Conservation (phyloP, 2,797 vertebrate species). For the Sarcoramphus papa region DNA sequence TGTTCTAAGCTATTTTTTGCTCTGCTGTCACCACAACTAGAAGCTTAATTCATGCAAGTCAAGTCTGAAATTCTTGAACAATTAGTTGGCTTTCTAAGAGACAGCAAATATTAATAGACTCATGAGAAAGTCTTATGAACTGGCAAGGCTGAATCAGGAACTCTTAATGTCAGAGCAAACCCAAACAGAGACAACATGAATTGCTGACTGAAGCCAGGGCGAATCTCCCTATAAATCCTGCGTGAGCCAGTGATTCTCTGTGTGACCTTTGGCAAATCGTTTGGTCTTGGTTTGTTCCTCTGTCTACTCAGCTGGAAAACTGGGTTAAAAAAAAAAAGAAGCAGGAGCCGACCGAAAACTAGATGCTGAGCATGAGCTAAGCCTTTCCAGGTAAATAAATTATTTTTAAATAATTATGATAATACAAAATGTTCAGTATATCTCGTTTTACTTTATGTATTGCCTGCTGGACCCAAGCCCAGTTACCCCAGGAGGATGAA, state of each 20-base stretch:
- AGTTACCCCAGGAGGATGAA: neutral
- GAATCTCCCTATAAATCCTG: constrained; percentile 48
- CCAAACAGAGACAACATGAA: constrained; percentile 36
- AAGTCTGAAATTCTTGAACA: constrained; percentile 22
- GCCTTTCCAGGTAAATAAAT: constrained; percentile 54
- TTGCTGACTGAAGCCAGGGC: constrained; percentile 45
- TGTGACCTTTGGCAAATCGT: constrained; percentile 44
- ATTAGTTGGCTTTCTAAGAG: constrained; percentile 1
- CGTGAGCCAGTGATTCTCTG: constrained; percentile 17
- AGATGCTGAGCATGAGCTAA: constrained; percentile 48
- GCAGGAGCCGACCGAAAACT: neutral
- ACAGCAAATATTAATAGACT: constrained; percentile 34
- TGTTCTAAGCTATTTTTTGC: neutral
- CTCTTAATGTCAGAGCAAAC: constrained; percentile 9
- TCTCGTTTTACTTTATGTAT: neutral
- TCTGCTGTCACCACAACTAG: neutral
- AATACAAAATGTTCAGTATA: neutral
- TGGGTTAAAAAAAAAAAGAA: neutral
- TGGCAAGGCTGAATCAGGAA: constrained; percentile 15
- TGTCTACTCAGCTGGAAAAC: constrained; percentile 58
- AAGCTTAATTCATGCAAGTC: neutral
- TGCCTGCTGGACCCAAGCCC: constrained; percentile 11
- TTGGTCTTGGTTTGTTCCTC: constrained; percentile 59
- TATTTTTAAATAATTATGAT: constrained; percentile 7
- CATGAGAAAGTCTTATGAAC: constrained; percentile 10